Base-by-base conservation (phyloP, 2,888 invertebrate genomes). In the Pseudococcus jackbeardsleyi region DNA sequence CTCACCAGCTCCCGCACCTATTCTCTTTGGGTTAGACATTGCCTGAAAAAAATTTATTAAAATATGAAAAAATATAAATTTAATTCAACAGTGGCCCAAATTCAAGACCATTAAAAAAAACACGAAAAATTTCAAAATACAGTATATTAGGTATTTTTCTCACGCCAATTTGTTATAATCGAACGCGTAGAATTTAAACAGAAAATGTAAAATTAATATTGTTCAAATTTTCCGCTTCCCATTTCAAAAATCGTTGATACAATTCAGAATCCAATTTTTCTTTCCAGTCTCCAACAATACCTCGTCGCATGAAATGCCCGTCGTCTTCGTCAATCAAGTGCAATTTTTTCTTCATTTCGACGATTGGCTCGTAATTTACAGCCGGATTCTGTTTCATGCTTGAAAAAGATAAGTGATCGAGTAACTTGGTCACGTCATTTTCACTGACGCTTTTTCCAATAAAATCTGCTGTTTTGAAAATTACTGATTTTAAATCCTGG, bases 321-420 rank as follows among this genome's bases (percentile, higher is more conserved):
- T 90, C 89, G 91, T 91, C 48, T 33, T 72, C 72, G 90, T 90
- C 77, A 91, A 91, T 12, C 91, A 91, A 90, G 91, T 92, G 86
- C 85, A 89, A 90, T 59, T 89, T 90, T 72, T 90, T 89, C 79
- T 90, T 90, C 26, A 90, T 90, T 88, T 90, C 90, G 0, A 91
- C 90, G 11, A 91, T 90, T 7, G 91, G 90, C 90, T 93, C 93
- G 89, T 92, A 92, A 91, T 95, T 94, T 17, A 94, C 93, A 39
- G 93, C 92, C 6, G 92, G 92, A 91, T 95, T 94, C 3, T 92
- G 91, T 90, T 93, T 93, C 94, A 95, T 94, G 84, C 90, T 91
- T 33, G 91, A 91, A 90, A 93, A 93, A 89, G 92, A 92, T 88
- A 93, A 92, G 90, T 93, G 93, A 4, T 91, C 89, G n/a, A 91